These are phyloP conservation scores for Acinonyx jubatus DNA, from an alignment of 2,113 vertebrate species.

Conservation along the genomic window DNA sequence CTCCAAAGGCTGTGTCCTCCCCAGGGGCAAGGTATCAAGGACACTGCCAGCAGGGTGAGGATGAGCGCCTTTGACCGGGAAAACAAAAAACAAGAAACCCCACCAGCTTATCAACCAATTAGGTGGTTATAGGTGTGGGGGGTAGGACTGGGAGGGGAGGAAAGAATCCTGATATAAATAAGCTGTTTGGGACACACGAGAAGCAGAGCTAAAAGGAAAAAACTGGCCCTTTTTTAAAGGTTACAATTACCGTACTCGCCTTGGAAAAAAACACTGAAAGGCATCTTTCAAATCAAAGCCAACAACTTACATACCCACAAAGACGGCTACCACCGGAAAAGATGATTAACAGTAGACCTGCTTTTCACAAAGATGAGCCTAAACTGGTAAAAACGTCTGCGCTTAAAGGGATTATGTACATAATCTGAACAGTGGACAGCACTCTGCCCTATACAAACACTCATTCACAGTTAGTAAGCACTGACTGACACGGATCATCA, in stretches of 20 bases:
- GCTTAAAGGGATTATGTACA: not conserved
- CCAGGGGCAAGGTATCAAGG: not conserved
- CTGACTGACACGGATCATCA: not conserved
- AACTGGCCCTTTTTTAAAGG: not conserved
- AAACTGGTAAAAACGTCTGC: slow-evolving; percentile 33
- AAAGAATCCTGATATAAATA: slow-evolving; percentile 43
- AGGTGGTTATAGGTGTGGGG: not conserved
- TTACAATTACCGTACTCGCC: slow-evolving; percentile 10
- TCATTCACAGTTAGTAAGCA: not conserved
- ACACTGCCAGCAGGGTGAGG: not conserved
- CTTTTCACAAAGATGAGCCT: slow-evolving; percentile 7
- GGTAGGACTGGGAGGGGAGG: not conserved
- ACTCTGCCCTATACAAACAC: not conserved
- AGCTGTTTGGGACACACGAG: not conserved
- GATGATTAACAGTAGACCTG: not conserved
- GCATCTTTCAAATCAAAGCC: slow-evolving; percentile 13
- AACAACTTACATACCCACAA: not conserved
- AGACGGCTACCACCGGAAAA: slow-evolving; percentile 22
- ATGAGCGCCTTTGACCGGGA: not conserved
- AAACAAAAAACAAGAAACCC: not conserved
- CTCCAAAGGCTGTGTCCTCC: not conserved
- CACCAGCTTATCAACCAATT: not conserved
- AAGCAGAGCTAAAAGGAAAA: not conserved
- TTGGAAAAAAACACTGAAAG: slow-evolving; percentile 21
- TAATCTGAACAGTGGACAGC: slow-evolving; percentile 8